These are phyloP conservation scores for Scaptodrosophila lebanonensis DNA, from an alignment of 1,140 invertebrate genomes.

Conservation along the genomic window DNA sequence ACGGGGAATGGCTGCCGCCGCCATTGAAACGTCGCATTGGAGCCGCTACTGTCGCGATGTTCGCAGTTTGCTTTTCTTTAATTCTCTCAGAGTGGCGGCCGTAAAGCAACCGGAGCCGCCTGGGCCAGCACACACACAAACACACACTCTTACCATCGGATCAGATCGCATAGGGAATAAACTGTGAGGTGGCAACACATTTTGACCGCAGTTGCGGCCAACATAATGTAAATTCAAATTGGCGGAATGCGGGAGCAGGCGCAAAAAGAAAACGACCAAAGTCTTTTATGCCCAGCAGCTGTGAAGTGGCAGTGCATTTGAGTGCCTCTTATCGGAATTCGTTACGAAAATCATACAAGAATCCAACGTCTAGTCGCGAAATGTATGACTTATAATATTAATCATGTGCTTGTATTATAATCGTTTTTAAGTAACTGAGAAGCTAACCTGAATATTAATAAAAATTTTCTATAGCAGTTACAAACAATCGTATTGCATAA, in stretches of 20 bases:
- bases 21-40: not conserved
- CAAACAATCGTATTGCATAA: too few species aligned
- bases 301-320: too few species aligned
- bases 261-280: not conserved
- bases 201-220: constrained; percentile 28
- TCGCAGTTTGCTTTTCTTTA: constrained; percentile 16
- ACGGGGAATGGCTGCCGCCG: constrained; percentile 6
- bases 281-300: too few species aligned
- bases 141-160: too few species aligned
- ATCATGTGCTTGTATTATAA: too few species aligned
- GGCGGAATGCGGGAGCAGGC: not conserved
- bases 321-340: too few species aligned
- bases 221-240: constrained; percentile 35
- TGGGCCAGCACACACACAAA: not conserved
- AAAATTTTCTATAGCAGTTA: too few species aligned
- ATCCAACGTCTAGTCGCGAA: too few species aligned
- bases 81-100: constrained; percentile 15
- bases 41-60: constrained; percentile 31
- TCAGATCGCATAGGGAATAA: not conserved
- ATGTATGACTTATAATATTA: too few species aligned
- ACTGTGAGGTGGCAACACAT: constrained; percentile 14
- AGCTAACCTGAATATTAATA: too few species aligned
- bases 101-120: constrained; percentile 1
- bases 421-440: too few species aligned
- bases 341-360: too few species aligned